phyloP scores from a whole-genome alignment of 2,113 vertebrate genomes.

The Rhombomys opimus region DNA sequence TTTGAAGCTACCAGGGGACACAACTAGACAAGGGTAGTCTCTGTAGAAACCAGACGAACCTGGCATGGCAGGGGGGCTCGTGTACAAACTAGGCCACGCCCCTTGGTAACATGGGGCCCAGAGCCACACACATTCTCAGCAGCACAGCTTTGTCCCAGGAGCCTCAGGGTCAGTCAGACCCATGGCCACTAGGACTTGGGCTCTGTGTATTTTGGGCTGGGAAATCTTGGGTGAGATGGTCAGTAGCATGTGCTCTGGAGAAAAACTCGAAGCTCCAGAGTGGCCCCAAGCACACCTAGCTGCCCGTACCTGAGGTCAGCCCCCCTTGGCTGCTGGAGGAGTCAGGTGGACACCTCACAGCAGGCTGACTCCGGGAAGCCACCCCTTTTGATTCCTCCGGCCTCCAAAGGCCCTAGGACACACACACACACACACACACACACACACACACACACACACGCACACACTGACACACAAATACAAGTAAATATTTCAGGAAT shows the following conservation, averaged over 20 bases:
- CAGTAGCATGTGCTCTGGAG: not conserved
- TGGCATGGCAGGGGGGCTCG: not conserved
- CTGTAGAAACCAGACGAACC: not conserved
- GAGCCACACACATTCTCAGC: not conserved
- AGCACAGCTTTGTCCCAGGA: not conserved
- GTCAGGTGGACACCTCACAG: not conserved
- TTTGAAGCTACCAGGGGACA: not conserved
- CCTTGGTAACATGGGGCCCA: not conserved
- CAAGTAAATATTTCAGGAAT: not conserved
- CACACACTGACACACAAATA: not conserved
- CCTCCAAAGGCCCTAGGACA: not conserved
- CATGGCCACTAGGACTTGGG: fast-evolving
- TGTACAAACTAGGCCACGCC: not conserved
- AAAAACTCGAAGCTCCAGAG: not conserved
- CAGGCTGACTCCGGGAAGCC: constrained; percentile 28
- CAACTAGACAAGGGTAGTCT: not conserved
- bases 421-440: too few relatives aligned
- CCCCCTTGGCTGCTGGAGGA: not conserved
- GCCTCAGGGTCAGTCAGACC: not conserved
- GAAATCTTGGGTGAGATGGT: not conserved
- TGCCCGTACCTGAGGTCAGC: not conserved
- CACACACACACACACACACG: not conserved
- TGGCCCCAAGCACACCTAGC: not conserved
- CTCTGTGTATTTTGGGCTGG: not conserved
- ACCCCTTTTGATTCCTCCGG: not conserved